Base-by-base conservation (phyloP, 2,113 vertebrate genomes). In the Platysternon megacephalum region DNA sequence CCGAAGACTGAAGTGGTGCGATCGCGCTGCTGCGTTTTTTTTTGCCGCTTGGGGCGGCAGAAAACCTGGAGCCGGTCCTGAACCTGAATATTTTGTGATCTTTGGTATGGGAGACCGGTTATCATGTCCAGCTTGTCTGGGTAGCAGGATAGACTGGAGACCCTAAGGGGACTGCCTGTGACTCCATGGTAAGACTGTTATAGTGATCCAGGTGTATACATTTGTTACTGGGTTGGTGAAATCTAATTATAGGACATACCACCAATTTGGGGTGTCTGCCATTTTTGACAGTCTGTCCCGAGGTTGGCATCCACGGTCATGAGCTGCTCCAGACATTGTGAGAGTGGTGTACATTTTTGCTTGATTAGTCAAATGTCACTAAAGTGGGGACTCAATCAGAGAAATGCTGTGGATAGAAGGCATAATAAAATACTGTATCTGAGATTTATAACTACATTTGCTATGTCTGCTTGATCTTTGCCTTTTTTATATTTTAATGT, bases 341-440 rank as follows among this genome's bases (percentile, higher is more conserved):
- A 65, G 32, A 26, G 39, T 26, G 8, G 72, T 6, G 79, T 58
- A 1, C 78, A 79, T 86, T 96, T 96, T 83, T 81, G 74, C 93
- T 88, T 94, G 74, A 56, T 80, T 74, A 2, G 26, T 82, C 51
- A 48, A 96, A 68, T 58, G 88, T 58, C 80, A 82, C 86, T 93
- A 68, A 81, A 92, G 93, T 87, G 94, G 48, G 91, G 81, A 95
- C 85, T 93, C 95, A 97, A 92, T 97, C 93, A 93, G 92, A 96
- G 96, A 96, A 96, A 97, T 88, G 91, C 85, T 0, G 1, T 0
- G 24, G 85, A 24, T 48, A 89, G 87, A 65, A 88, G 80, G 92
- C 10, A 95, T 35, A 93, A 83, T 79, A 89, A 82, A 92, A 49
- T 46, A 28, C 74, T 84, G 1, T 14, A 78, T 46, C 46, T 68